These are phyloP conservation scores for Phoxinus phoxinus DNA, from an alignment of 2,113 vertebrate genomes.

Conservation along the genomic window DNA sequence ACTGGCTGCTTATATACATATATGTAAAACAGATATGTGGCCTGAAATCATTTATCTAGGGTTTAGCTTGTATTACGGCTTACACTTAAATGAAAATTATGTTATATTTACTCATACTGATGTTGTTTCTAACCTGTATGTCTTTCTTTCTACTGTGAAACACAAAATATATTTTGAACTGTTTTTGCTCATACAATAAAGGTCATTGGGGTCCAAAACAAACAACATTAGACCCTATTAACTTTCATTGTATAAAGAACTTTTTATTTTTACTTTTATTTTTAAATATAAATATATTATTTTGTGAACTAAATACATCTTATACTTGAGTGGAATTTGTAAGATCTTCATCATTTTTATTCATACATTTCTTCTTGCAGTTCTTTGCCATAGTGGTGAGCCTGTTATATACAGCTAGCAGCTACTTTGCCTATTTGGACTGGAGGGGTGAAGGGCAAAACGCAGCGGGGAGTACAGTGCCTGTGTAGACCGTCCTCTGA, in stretches of 20 bases:
- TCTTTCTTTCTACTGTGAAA: no score
- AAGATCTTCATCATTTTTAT: no score
- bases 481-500: conserved; percentile 60
- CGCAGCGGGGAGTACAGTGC: conserved; percentile 81
- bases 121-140: no score
- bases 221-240: neutral
- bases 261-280: no score
- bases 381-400: conserved; percentile 85
- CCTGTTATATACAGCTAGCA: conserved; percentile 78
- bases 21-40: neutral
- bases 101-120: neutral
- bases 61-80: neutral
- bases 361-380: conserved; percentile 67
- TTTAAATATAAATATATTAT: neutral
- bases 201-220: neutral
- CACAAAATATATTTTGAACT: neutral
- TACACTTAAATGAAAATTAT: neutral
- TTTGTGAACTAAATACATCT: neutral
- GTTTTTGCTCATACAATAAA: neutral
- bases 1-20: neutral
- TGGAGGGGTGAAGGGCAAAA: conserved; percentile 85
- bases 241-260: neutral
- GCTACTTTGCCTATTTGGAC: conserved; percentile 84
- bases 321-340: neutral
- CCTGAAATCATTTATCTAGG: neutral